Evolutionary conservation across 2,888 invertebrate species (phyloP).

Genomic region (Andrena flavipes): DNA sequence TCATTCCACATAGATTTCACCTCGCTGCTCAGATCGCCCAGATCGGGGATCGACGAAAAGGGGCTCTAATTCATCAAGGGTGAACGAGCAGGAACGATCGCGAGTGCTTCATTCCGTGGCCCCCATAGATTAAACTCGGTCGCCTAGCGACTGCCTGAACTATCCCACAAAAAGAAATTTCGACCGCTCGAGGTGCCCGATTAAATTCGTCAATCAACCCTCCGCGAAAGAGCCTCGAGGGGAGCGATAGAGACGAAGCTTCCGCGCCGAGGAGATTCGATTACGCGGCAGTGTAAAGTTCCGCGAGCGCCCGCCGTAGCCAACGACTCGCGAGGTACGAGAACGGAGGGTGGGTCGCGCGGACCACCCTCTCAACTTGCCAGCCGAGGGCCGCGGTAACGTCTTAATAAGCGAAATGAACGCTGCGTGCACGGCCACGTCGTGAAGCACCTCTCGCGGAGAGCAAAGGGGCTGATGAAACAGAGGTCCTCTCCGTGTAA

Average conservation of each 20-base stretch:
- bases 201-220: too few species aligned
- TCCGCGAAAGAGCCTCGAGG: neutral
- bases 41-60: slow-evolving; percentile 42
- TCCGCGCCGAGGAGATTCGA: neutral
- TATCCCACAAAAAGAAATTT: too few species aligned
- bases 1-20: slow-evolving; percentile 36
- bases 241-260: neutral
- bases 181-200: too few species aligned
- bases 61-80: slow-evolving; percentile 50
- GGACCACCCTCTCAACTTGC: neutral
- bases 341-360: neutral
- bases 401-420: slow-evolving; percentile 39
- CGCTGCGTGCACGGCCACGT: slow-evolving; percentile 50
- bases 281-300: neutral
- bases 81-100: slow-evolving; percentile 62
- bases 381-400: neutral
- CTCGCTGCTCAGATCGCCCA: slow-evolving; percentile 63
- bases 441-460: slow-evolving; percentile 62
- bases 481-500: slow-evolving; percentile 47
- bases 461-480: slow-evolving; percentile 59
- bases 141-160: neutral
- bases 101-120: slow-evolving; percentile 59
- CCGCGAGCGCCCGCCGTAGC: neutral
- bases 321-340: neutral
- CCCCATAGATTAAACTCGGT: neutral